Conservation (phyloP, 2,888 invertebrate genomes). For the Harpalus rufipes region DNA sequence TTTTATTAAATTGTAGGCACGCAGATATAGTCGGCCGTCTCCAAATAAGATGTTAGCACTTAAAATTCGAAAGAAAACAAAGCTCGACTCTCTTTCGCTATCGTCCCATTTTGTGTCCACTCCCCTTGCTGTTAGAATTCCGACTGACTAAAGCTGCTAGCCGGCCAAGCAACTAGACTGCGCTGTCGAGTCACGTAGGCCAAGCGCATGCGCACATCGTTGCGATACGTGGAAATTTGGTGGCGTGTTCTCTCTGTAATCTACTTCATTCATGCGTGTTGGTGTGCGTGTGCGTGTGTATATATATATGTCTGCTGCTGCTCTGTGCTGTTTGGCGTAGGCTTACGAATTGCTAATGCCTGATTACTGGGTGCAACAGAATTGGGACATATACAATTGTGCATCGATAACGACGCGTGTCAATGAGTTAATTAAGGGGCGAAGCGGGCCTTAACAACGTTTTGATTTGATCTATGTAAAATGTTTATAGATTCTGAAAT, state of each 20-base stretch:
- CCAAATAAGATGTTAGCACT: slow-evolving; percentile 67
- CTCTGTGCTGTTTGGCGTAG: slow-evolving; percentile 25
- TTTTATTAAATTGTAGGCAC: slow-evolving; percentile 65
- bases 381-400: slow-evolving; percentile 52
- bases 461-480: neutral
- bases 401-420: slow-evolving; percentile 1
- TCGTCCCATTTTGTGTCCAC: slow-evolving; percentile 74
- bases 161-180: slow-evolving; percentile 20
- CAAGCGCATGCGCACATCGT: slow-evolving; percentile 47
- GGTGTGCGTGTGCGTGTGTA: slow-evolving; percentile 38
- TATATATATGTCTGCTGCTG: neutral
- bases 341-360: slow-evolving; percentile 54
- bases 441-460: neutral
- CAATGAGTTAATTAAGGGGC: neutral
- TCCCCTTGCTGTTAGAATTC: slow-evolving; percentile 75
- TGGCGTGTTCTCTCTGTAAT: slow-evolving; percentile 66
- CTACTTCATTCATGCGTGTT: slow-evolving; percentile 62
- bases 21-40: slow-evolving; percentile 64
- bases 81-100: slow-evolving; percentile 71
- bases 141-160: slow-evolving; percentile 73
- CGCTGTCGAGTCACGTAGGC: slow-evolving; percentile 63
- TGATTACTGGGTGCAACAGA: slow-evolving; percentile 48
- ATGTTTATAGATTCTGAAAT: too few relatives aligned
- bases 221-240: slow-evolving; percentile 58
- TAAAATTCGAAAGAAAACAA: slow-evolving; percentile 67